These are phyloP conservation scores for Schizotus pectinicornis DNA, from an alignment of 2,888 invertebrate genomes.

Conservation along the genomic window DNA sequence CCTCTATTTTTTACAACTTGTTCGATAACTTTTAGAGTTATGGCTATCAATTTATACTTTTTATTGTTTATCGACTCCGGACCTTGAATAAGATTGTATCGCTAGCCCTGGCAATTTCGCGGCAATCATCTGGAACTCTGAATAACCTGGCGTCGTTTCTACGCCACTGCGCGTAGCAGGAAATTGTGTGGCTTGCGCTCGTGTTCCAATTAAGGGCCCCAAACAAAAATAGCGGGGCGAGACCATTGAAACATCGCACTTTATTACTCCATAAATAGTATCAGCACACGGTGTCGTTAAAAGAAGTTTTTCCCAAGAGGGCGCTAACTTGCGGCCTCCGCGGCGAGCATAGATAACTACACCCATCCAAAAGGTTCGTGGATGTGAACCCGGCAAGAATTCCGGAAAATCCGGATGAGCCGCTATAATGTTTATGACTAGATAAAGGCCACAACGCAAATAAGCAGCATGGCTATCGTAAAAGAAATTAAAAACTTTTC, in stretches of 20 bases:
- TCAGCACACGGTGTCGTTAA: constrained; percentile 43
- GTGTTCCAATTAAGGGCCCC: constrained; percentile 26
- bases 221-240: constrained; percentile 20
- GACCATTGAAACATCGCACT: constrained; percentile 38
- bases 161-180: constrained; percentile 10
- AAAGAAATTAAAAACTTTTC: constrained; percentile 45
- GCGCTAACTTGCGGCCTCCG: constrained; percentile 43
- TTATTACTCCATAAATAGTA: constrained; percentile 45
- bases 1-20: too few species aligned
- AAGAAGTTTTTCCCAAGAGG: constrained; percentile 46
- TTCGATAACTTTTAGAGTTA: too few species aligned
- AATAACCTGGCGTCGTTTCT: not conserved
- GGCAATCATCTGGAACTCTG: too few species aligned
- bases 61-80: too few species aligned
- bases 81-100: too few species aligned
- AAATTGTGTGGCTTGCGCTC: constrained; percentile 6
- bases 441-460: constrained; percentile 41
- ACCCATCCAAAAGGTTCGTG: constrained; percentile 24
- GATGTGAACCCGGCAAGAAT: not conserved
- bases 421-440: constrained; percentile 42
- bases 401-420: constrained; percentile 17
- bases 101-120: too few species aligned
- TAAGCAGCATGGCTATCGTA: constrained; percentile 39
- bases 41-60: too few species aligned
- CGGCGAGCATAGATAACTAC: constrained; percentile 42